phyloP scores from a whole-genome alignment of 2,797 vertebrate species.

The Acrossocheilus wenchowensis region DNA sequence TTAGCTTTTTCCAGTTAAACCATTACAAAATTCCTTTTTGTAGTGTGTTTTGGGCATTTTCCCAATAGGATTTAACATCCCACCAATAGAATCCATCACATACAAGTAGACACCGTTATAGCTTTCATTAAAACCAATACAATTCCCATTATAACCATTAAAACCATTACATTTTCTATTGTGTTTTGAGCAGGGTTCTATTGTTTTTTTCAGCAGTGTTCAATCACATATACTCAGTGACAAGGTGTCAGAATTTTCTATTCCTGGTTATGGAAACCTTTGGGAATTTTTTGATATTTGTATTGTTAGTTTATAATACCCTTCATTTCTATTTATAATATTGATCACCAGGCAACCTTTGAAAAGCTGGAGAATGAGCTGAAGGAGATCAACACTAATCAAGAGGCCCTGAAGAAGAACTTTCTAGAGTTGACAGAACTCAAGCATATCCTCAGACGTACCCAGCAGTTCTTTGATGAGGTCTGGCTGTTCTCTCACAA shows the following conservation, averaged over 20 bases:
- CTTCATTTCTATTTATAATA: slow-evolving; percentile 12
- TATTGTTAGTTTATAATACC: neutral
- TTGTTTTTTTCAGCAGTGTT: too few relatives aligned
- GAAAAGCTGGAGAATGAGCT: slow-evolving; percentile 98
- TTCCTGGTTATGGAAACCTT: neutral
- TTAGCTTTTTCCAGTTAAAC: too few relatives aligned
- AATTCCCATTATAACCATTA: too few relatives aligned
- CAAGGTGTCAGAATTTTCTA: neutral
- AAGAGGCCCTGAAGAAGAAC: slow-evolving; percentile 96
- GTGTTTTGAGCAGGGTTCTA: too few relatives aligned
- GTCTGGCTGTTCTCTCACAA: slow-evolving; percentile 77
- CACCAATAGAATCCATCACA: too few relatives aligned
- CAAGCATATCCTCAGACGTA: slow-evolving; percentile 97
- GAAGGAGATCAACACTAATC: slow-evolving; percentile 98
- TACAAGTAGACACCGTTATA: too few relatives aligned
- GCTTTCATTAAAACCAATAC: too few relatives aligned
- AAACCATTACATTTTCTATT: too few relatives aligned
- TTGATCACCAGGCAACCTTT: slow-evolving; percentile 87
- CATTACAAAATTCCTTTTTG: too few relatives aligned
- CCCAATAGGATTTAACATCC: too few relatives aligned
- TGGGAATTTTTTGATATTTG: neutral
- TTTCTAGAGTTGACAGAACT: slow-evolving; percentile 97
- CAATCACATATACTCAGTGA: neutral
- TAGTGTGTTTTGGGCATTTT: too few relatives aligned
- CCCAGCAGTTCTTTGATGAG: slow-evolving; percentile 99